Evolutionary conservation across 1,140 invertebrate species (phyloP), one percentile per base, ranked within the genome.

Genomic region (Sinella curviseta): DNA sequence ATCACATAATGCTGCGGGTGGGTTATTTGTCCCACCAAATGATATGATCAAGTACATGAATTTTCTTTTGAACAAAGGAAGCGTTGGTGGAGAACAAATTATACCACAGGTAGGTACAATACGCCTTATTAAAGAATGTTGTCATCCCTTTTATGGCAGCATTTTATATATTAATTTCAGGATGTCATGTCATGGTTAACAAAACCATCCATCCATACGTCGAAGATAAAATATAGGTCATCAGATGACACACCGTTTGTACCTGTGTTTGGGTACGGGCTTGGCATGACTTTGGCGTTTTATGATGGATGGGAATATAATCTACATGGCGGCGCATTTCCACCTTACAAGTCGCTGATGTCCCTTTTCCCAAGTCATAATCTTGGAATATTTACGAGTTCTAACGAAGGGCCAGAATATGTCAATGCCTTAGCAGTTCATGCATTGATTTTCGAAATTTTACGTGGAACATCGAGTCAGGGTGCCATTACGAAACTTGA

Each of bases 41-140:
- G 80, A 81, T 70, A 81, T 81, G 80, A 48, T 26, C 0, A 55
- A 65, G 55, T 81, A 78, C 35, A 14, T 81, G 28, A 16, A 28
- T 3, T 81, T 81, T 67, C 80, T 75, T n/a, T 34, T 81, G 34
- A 81, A 81, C 55, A 35, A 67, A 0, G 80, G 80, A 2, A 26
- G 39, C 14, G 33, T 81, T 20, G 54, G 54, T 36, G 36, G 65
- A 14, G 24, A n/a, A 0, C 80, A 81, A 78, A 55, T 81, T 28
- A 74, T 81, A 14, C 77, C 80, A 1, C 34, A 78, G 75, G 80
- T n/a, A n/a, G n/a, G 78, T 39, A 70, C 8, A 33, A n/a, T n/a
- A n/a, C n/a, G n/a, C n/a, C 31, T 8, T 60, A n/a, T 12, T 30
- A n/a, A 70, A 33, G 31, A 8, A 3, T 60, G 24, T 14, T 14